Evolutionary conservation across 2,888 invertebrate species (phyloP), one percentile per base, ranked within the genome.

Genomic region (Scaptomyza cyrtandrae): DNA sequence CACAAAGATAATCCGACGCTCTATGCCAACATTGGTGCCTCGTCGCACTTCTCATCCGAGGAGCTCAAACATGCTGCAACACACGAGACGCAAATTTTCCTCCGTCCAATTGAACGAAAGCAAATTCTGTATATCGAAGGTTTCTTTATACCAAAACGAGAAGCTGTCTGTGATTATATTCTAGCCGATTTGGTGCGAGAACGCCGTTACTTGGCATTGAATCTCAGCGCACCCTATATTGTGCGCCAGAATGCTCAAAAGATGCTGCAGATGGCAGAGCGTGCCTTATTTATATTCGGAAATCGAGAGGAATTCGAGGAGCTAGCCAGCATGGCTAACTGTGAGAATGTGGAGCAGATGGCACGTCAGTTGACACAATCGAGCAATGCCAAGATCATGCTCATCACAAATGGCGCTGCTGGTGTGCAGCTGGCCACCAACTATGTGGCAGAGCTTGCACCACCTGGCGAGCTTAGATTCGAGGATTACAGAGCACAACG

Each of bases 381-480:
- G 1, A 69, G 69, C 16, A 59, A 57, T 0, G 49, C 74, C 2
- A 90, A 89, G 64, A 93, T 94, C 6, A 93, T 95, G 24, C 92
- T 95, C 2, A 93, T 95, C 61, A 96, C 96, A 6, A 93, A 95
- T 80, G 95, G 95, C 10, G 90, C 92, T 0, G 90, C 93, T 14
- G 93, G 93, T 24, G 93, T 95, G 0, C 89, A 93, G 48, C 93
- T 95, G 31, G 89, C 89, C 29, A 82, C 88, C 35, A 92, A 92
- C 60, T 88, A 81, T 56, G 82, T 70, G n/a, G 85, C 76, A 7
- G 90, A 91, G 45, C 71, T 80, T 1, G 57, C 68, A 6, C 69
- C 79, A 3, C 46, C 76, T 0, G 88, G 85, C 1, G 65, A 73
- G 4, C 33, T 89, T 0, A 65, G 62, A 1, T 89, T 90, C 56